Conservation (phyloP, 2,888 invertebrate species). For the Andrena hattorfiana region DNA sequence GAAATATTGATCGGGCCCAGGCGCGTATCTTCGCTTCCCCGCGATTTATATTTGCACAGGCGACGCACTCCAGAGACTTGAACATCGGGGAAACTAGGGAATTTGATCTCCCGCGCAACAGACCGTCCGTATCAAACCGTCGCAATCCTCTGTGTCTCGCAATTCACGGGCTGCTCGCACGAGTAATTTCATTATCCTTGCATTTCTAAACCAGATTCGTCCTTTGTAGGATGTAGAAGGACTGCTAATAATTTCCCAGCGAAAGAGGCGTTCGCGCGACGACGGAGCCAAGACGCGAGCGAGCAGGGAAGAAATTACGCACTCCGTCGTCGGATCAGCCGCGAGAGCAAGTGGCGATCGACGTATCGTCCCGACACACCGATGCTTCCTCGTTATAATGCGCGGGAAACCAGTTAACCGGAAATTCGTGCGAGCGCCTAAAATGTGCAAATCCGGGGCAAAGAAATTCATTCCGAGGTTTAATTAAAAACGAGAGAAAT, state of each 20-base stretch:
- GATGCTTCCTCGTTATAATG: slow-evolving; percentile 34
- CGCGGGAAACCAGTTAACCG: slow-evolving; percentile 32
- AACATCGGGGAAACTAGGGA: slow-evolving; percentile 29
- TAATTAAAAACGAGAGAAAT: slow-evolving; percentile 47
- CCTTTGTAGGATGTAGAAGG: slow-evolving; percentile 28
- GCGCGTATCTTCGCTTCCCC: slow-evolving; percentile 42
- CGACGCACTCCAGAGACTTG: slow-evolving; percentile 36
- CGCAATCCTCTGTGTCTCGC: neutral
- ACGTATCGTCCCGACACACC: neutral
- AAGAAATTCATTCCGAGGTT: slow-evolving; percentile 53
- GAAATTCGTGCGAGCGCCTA: slow-evolving; percentile 37
- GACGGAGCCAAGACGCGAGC: neutral
- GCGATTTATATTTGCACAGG: slow-evolving; percentile 56
- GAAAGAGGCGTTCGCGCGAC: neutral
- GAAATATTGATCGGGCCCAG: slow-evolving; percentile 58
- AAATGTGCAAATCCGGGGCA: slow-evolving; percentile 47
- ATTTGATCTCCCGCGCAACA: slow-evolving; percentile 37
- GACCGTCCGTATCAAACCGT: neutral
- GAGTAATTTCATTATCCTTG: slow-evolving; percentile 49
- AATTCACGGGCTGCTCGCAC: neutral
- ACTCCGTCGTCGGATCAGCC: neutral
- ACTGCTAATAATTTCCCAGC: slow-evolving; percentile 9
- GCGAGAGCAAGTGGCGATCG: neutral
- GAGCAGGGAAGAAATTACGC: slow-evolving; percentile 3
- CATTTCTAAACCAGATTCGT: slow-evolving; percentile 42